Evolutionary conservation across 2,113 vertebrate genomes (phyloP).

Genomic region (Anthoscopus minutus): DNA sequence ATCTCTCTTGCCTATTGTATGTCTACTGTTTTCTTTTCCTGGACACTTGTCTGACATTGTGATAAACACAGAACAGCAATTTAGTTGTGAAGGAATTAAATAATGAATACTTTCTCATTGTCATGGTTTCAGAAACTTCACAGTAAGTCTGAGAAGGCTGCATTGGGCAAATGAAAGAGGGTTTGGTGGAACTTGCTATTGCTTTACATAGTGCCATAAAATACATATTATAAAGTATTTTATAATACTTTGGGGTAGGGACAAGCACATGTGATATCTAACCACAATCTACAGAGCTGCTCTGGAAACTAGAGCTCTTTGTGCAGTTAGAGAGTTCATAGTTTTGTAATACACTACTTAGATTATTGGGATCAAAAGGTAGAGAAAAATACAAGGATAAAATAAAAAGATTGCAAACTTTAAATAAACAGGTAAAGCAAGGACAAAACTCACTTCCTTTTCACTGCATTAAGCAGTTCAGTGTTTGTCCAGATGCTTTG

Average conservation of each 20-base stretch:
- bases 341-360: not conserved
- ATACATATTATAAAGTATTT: not conserved
- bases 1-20: not conserved
- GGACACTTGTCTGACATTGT: not conserved
- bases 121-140: not conserved
- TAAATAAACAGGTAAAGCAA: not conserved
- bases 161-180: not conserved
- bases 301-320: not conserved
- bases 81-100: not conserved
- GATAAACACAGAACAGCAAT: not conserved
- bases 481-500: not conserved
- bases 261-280: not conserved
- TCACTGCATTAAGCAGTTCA: not conserved
- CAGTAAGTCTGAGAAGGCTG: not conserved
- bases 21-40: not conserved
- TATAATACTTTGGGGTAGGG: not conserved
- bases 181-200: not conserved
- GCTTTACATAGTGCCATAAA: not conserved
- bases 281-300: not conserved
- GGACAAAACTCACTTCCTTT: not conserved
- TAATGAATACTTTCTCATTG: not conserved
- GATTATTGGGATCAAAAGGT: not conserved
- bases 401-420: not conserved
- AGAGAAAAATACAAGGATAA: not conserved
- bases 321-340: not conserved